Evolutionary conservation across 2,113 vertebrate species (phyloP).

Genomic region (Hydropotes inermis): DNA sequence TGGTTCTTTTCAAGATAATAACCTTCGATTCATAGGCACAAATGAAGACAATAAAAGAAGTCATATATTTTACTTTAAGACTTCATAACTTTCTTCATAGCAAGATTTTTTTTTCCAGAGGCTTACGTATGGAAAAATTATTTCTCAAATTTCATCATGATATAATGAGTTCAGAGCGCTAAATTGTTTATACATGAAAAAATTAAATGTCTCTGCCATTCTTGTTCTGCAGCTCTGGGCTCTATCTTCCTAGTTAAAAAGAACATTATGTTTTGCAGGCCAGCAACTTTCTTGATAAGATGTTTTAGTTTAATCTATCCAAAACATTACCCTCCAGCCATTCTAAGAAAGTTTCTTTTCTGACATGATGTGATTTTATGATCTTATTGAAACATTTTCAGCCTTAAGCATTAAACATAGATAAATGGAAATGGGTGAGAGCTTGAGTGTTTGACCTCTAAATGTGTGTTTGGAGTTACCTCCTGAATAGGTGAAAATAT

Average conservation of each 20-base stretch:
- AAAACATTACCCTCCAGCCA: conserved; percentile 61
- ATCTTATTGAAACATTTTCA: conserved; percentile 55
- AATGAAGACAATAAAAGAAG: conserved; percentile 35
- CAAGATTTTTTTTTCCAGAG: not conserved
- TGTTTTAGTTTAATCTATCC: conserved; percentile 59
- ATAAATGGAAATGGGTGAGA: conserved; percentile 21
- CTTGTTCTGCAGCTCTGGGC: not conserved
- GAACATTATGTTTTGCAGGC: conserved; percentile 51
- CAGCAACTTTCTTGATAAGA: conserved; percentile 44
- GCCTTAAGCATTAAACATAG: conserved; percentile 36
- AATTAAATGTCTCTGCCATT: conserved; percentile 40
- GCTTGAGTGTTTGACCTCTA: conserved; percentile 38
- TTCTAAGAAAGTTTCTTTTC: conserved; percentile 56
- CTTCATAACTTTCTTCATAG: conserved; percentile 19
- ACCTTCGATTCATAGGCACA: conserved; percentile 35
- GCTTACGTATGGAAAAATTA: conserved; percentile 12
- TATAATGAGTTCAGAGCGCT: conserved; percentile 56
- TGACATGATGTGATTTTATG: conserved; percentile 50
- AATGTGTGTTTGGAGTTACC: not conserved
- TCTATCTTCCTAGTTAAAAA: conserved; percentile 61
- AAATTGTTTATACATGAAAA: conserved; percentile 54
- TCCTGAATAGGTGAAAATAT: not conserved
- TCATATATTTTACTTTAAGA: conserved; percentile 40
- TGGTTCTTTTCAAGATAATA: conserved; percentile 49
- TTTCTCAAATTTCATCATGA: conserved; percentile 49